These are phyloP conservation scores for Spodoptera littoralis DNA, from an alignment of 2,888 invertebrate species.

Conservation along the genomic window DNA sequence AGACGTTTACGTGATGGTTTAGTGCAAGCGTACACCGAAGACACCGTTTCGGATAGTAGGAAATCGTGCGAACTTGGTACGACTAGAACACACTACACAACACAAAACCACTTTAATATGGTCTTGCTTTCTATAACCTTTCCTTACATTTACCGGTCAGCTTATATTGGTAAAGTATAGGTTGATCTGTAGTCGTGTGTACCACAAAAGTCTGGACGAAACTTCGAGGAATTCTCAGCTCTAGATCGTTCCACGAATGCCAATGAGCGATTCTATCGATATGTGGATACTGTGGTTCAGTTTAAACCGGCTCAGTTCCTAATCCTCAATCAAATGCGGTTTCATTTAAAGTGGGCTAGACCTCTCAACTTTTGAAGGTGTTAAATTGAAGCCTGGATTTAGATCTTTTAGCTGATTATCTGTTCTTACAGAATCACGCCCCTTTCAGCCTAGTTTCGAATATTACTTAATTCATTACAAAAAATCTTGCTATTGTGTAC, in stretches of 20 bases:
- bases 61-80: background rate
- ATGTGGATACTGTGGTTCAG: constrained; percentile 33
- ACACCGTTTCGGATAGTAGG: constrained; percentile 9
- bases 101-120: too few relatives aligned
- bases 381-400: constrained; percentile 1
- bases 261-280: constrained; percentile 50
- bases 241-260: constrained; percentile 39
- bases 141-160: too few relatives aligned
- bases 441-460: too few relatives aligned
- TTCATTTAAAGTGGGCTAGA: constrained; percentile 26
- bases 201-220: constrained; percentile 36
- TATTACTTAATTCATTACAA: too few relatives aligned
- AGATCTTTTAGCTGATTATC: too few relatives aligned
- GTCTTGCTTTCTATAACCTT: too few relatives aligned
- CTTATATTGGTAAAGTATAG: too few relatives aligned
- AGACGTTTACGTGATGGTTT: constrained; percentile 56
- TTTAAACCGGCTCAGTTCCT: constrained; percentile 33
- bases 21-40: constrained; percentile 37
- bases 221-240: constrained; percentile 46
- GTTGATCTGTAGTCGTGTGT: background rate
- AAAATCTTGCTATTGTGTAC: too few relatives aligned
- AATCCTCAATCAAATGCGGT: constrained; percentile 37
- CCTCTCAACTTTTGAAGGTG: constrained; percentile 6
- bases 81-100: background rate
- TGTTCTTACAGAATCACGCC: too few relatives aligned